Evolutionary conservation across 37 sponge, comb jelly and placozoan genomes (phyloP).

Genomic region (Spongilla lacustris): DNA sequence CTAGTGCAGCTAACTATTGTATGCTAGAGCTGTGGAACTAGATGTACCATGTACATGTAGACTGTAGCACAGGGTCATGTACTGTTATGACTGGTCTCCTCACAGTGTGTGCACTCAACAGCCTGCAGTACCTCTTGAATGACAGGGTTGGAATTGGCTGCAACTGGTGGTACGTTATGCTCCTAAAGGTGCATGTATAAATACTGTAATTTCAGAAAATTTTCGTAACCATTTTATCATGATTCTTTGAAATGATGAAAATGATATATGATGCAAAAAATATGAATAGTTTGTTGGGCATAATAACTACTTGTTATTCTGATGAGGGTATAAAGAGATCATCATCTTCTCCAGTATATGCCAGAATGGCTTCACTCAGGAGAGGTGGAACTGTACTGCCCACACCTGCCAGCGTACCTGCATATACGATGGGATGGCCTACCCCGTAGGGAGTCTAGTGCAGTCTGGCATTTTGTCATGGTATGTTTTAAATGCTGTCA

Average conservation of each 20-base stretch:
- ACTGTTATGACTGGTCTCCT: neutral
- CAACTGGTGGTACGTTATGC: constrained; percentile 77
- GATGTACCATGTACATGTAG: no score
- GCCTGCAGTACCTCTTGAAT: constrained; percentile 64
- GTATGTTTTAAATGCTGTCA: neutral
- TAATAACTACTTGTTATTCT: no score
- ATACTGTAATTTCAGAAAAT: no score
- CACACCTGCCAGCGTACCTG: constrained; percentile 50
- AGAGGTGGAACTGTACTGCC: constrained; percentile 82
- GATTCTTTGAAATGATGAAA: no score
- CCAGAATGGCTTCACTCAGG: constrained; percentile 55
- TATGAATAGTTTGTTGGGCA: no score
- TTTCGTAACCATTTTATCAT: no score
- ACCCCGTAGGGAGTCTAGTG: constrained; percentile 15
- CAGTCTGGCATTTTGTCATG: neutral
- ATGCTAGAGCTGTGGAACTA: no score
- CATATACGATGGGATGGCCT: constrained; percentile 32
- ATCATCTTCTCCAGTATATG: constrained; percentile 50
- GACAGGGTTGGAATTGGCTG: constrained; percentile 81
- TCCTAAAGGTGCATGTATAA: no score
- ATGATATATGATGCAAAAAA: no score
- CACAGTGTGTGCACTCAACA: constrained; percentile 72
- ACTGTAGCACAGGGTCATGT: neutral
- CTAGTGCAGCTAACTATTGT: no score
- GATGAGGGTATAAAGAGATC: neutral